Evolutionary conservation across 2,888 invertebrate species (phyloP).

Genomic region (Morpho deidamia): DNA sequence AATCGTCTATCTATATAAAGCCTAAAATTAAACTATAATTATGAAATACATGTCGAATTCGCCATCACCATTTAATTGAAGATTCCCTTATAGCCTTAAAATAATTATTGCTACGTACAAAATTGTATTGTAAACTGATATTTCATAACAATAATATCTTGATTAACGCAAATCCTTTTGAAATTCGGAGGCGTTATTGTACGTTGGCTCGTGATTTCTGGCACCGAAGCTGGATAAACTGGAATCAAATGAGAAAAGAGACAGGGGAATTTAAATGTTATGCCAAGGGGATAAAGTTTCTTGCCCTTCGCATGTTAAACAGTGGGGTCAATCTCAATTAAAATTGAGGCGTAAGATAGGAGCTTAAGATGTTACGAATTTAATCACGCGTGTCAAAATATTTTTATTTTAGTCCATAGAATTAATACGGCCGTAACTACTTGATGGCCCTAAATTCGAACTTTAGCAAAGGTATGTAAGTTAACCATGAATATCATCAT

Average conservation of each 20-base stretch:
- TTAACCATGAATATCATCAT: too few relatives aligned
- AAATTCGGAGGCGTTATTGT: slow-evolving; percentile 37
- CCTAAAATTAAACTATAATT: too few relatives aligned
- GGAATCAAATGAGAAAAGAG: slow-evolving; percentile 39
- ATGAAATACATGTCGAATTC: too few relatives aligned
- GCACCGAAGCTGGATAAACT: slow-evolving; percentile 46
- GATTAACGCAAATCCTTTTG: slow-evolving; percentile 43
- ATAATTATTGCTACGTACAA: too few relatives aligned
- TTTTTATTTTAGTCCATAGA: too few relatives aligned
- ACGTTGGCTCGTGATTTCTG: slow-evolving; percentile 45
- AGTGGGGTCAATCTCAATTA: slow-evolving; percentile 34
- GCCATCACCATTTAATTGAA: too few relatives aligned
- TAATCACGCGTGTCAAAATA: too few relatives aligned
- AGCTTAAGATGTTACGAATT: slow-evolving; percentile 9
- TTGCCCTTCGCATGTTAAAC: slow-evolving; percentile 24
- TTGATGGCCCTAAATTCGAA: too few relatives aligned
- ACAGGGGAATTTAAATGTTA: slow-evolving; percentile 35
- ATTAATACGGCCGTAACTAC: too few relatives aligned
- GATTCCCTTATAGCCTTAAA: too few relatives aligned
- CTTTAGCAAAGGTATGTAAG: too few relatives aligned
- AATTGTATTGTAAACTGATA: not conserved
- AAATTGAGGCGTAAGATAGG: slow-evolving; percentile 25
- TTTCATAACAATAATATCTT: slow-evolving; percentile 32
- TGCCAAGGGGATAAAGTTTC: slow-evolving; percentile 25
- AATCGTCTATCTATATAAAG: too few relatives aligned